A percentile compares a stretch with the other conserved stretches of the same genome.
Conservation (phyloP, 30 jellyfish, hydroid and myxozoan genomes). For the Hydractinia symbiolongicarpus region DNA sequence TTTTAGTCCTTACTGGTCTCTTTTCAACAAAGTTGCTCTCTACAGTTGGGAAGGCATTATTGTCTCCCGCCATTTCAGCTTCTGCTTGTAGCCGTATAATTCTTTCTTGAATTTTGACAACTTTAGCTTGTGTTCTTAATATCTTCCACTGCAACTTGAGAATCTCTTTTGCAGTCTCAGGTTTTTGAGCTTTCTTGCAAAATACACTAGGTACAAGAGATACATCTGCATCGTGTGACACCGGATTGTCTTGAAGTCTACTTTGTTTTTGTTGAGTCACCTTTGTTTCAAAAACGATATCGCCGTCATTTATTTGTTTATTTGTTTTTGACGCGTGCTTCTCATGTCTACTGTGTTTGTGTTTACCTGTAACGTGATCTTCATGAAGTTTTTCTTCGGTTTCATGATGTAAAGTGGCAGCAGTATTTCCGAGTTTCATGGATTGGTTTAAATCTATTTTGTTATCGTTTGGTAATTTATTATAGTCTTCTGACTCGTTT, state of each 20-base stretch:
- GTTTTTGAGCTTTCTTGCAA: conserved; percentile 61
- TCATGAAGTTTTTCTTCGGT: background rate
- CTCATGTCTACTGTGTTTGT: background rate
- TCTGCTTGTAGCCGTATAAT: conserved; percentile 32
- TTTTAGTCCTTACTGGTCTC: too few relatives aligned
- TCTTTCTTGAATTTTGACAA: conserved; percentile 85
- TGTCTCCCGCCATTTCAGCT: background rate
- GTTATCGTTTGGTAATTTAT: background rate
- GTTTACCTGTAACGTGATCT: background rate
- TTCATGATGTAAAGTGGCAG: background rate
- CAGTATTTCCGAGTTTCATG: background rate
- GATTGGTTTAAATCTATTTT: background rate
- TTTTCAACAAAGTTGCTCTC: background rate
- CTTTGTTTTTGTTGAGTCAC: background rate
- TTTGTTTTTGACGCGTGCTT: background rate
- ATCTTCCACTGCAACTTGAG: conserved; percentile 87
- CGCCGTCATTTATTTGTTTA: background rate
- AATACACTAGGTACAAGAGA: conserved; percentile 50
- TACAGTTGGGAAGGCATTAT: too few relatives aligned
- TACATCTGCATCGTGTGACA: too few relatives aligned
- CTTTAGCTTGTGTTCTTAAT: conserved; percentile 91
- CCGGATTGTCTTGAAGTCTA: conserved; percentile 11
- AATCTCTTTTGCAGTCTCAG: conserved; percentile 84
- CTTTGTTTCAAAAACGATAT: background rate
- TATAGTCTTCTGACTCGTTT: background rate